These are phyloP conservation scores for Enteromius afrohamiltoni DNA, from an alignment of 2,797 vertebrate genomes.

Conservation along the genomic window DNA sequence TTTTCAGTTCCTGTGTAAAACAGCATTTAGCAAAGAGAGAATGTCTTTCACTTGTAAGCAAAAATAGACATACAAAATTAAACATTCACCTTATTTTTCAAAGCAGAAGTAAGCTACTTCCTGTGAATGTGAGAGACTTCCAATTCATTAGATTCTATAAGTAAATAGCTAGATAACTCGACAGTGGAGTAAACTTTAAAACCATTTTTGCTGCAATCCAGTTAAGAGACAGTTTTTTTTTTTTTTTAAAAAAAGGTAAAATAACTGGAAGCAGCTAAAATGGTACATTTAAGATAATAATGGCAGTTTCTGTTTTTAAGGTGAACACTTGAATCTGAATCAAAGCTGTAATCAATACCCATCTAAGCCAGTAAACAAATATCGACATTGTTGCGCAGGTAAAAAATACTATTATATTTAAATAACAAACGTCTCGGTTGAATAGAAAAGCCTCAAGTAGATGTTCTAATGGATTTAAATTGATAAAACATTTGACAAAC, in stretches of 20 bases:
- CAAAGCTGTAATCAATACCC: background rate
- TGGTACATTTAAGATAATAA: background rate
- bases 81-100: background rate
- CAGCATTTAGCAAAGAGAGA: background rate
- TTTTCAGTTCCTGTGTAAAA: conserved; percentile 32
- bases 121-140: background rate
- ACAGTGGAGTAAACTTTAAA: background rate
- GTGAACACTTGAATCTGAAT: background rate
- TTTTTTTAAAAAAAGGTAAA: background rate
- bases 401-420: background rate
- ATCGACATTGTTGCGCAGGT: background rate
- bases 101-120: background rate
- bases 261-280: background rate
- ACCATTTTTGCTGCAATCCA: background rate
- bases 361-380: background rate
- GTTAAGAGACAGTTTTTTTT: background rate
- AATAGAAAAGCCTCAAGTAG: background rate
- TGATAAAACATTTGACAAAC: conserved; percentile 28
- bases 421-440: background rate
- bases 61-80: background rate
- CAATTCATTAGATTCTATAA: background rate
- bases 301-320: too few relatives aligned
- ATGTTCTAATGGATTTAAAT: conserved; percentile 22
- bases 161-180: background rate
- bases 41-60: background rate